These are phyloP conservation scores for Schizopygopsis pylzovi DNA, from an alignment of 2,797 vertebrate genomes.

Conservation along the genomic window DNA sequence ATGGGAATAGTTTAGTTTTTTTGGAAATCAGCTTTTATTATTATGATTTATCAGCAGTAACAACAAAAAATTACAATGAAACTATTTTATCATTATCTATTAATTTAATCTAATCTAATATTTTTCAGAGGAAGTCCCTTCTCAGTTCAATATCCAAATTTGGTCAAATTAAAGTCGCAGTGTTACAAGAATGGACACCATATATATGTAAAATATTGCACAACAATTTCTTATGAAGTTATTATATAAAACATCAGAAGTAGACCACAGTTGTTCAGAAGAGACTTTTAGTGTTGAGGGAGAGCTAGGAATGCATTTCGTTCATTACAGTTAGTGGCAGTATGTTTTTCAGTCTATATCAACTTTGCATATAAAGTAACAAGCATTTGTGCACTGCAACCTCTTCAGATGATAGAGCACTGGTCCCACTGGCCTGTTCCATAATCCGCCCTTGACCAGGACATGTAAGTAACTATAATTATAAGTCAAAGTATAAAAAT, in stretches of 20 bases:
- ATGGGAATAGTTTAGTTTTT: too few relatives aligned
- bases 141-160: not conserved
- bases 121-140: not conserved
- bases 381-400: not conserved
- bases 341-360: not conserved
- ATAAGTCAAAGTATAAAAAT: conserved; percentile 28
- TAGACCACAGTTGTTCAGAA: not conserved
- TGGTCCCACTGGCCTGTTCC: not conserved
- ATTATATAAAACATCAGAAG: not conserved
- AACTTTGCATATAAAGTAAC: not conserved
- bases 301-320: not conserved
- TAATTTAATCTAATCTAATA: not conserved
- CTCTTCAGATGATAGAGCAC: not conserved
- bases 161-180: not conserved
- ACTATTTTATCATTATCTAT: not conserved
- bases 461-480: conserved; percentile 14
- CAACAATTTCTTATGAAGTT: not conserved
- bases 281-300: not conserved
- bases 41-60: not conserved
- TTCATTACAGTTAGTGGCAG: not conserved
- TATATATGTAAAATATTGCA: too few relatives aligned
- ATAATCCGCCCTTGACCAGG: not conserved
- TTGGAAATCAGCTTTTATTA: not conserved
- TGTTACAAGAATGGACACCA: not conserved
- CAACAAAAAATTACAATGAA: not conserved